These are phyloP conservation scores for Sciurus niger DNA, from an alignment of 2,113 vertebrate genomes.

Conservation along the genomic window DNA sequence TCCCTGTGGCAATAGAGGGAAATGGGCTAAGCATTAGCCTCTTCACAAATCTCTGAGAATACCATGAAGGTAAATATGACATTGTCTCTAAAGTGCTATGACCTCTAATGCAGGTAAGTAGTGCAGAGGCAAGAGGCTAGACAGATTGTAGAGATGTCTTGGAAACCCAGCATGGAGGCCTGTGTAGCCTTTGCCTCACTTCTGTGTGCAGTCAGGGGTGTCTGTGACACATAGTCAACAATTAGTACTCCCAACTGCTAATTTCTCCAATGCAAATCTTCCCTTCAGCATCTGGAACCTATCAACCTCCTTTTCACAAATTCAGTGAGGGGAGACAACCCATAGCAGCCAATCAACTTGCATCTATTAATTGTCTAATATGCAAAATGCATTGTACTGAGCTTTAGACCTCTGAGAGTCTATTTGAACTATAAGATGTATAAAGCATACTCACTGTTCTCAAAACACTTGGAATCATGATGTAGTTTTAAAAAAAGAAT, in stretches of 20 bases:
- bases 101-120: conserved; percentile 59
- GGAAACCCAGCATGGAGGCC: not conserved
- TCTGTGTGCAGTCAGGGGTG: not conserved
- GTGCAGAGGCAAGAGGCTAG: not conserved
- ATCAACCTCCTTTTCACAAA: conserved; percentile 44
- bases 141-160: not conserved
- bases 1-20: conserved; percentile 72
- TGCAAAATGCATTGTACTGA: not conserved
- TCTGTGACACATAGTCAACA: not conserved
- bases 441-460: not conserved
- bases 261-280: not conserved
- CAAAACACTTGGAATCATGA: conserved; percentile 36
- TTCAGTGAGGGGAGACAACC: not conserved
- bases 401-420: conserved; percentile 14
- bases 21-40: conserved; percentile 72
- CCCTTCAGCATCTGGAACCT: conserved; percentile 41
- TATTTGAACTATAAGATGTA: not conserved
- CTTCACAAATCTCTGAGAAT: conserved; percentile 60
- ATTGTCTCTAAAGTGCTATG: conserved; percentile 68
- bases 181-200: accelerated
- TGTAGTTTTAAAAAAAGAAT: not conserved
- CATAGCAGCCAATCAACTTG: not conserved
- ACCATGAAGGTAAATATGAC: conserved; percentile 62
- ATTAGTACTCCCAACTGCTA: not conserved
- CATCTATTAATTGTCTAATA: conserved; percentile 43